phyloP scores from a whole-genome alignment of 2,888 invertebrate genomes.

The Mimachlamys varia region DNA sequence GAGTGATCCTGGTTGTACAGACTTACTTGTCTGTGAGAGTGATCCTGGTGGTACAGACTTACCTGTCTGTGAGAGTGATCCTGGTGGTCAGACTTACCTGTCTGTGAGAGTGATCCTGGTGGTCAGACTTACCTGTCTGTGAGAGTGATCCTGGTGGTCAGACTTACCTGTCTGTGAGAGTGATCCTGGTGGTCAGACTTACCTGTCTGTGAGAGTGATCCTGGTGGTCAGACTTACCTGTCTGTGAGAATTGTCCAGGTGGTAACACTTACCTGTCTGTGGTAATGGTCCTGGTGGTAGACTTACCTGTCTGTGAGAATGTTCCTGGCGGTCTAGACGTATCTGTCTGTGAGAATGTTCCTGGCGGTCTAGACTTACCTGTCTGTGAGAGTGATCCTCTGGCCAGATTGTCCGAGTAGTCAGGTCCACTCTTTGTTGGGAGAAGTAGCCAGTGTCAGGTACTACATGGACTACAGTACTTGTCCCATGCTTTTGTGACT shows the following conservation, averaged over 20 bases:
- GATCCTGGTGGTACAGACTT: not conserved
- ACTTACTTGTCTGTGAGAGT: not conserved
- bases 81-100: too few relatives aligned
- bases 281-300: not conserved
- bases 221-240: constrained; percentile 45
- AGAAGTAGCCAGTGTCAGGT: constrained; percentile 56
- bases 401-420: constrained; percentile 46
- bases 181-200: not conserved
- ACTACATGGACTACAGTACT: constrained; percentile 50
- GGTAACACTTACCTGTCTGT: constrained; percentile 50
- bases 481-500: not conserved
- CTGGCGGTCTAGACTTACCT: constrained; percentile 38
- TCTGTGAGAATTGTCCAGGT: constrained; percentile 42
- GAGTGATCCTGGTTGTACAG: not conserved
- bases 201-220: constrained; percentile 39
- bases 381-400: not conserved
- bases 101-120: not conserved
- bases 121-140: not conserved
- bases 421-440: constrained; percentile 60
- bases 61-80: not conserved
- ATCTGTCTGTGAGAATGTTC: constrained; percentile 9
- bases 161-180: constrained; percentile 39
- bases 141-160: too few relatives aligned
- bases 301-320: constrained; percentile 40
- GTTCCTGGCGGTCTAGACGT: constrained; percentile 41